Evolutionary conservation across 2,888 invertebrate genomes (phyloP), one percentile per base, ranked within the genome.

Genomic region (Gerris lacustris): DNA sequence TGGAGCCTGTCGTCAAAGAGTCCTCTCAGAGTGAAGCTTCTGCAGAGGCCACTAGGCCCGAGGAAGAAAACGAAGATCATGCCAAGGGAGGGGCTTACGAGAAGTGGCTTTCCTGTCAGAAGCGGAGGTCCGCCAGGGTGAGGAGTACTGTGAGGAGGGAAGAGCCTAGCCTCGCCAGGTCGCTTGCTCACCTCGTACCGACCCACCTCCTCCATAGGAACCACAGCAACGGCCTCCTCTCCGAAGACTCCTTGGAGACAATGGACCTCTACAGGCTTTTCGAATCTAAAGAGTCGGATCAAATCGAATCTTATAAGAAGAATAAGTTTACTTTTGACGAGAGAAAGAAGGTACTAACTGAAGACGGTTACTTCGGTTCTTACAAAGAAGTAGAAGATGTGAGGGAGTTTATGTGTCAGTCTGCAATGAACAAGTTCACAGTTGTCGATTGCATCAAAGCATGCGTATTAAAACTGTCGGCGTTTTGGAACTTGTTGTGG

Each of bases 61-160:
- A 55, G 15, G 55, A 55, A 55, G 55, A 55, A 55, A 55, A 55
- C 15, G 15, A 55, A 1, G 55, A 55, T 55, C 55, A 55, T 1
- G 55, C 55, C 9, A 55, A 55, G 15, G 55, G 55, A 55, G 55
- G 55, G 55, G 15, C 5, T 17, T 69, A 91, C 43, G 87, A 90
- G 76, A 88, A 88, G 76, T 90, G 91, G 89, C 88, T 89, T 69
- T 91, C 90, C 89, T 90, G 89, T 76, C 84, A 83, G 69, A 87
- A 80, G 73, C 82, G 78, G 79, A 76, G 82, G 69, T 82, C 83
- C 0, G 81, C 82, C 1, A 76, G 83, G 74, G 82, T 81, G 5
- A 77, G 81, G 72, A 79, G 80, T 70, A 80, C 84, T 6, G 82
- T 82, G 69, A 84, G 84, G 75, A 83, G 83, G 72, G 85, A 86